Evolutionary conservation across 2,113 vertebrate species (phyloP).

Genomic region (Tricholaema leucomelas): DNA sequence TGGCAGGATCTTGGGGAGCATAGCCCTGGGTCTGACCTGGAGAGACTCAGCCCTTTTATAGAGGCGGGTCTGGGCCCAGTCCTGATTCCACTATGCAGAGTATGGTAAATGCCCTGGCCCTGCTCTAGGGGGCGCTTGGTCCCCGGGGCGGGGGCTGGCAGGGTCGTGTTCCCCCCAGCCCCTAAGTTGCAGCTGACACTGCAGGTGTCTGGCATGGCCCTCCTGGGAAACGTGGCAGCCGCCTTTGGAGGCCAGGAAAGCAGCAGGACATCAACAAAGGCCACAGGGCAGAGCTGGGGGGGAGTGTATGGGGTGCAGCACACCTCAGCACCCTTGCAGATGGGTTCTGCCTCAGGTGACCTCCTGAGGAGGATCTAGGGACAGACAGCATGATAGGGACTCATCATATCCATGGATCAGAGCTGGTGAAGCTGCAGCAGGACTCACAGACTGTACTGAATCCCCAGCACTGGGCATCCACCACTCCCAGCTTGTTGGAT

Average conservation of each 20-base stretch:
- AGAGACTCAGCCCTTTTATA: rapidly evolving
- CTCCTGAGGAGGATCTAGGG: not conserved
- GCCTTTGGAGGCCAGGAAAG: not conserved
- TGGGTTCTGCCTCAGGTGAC: rapidly evolving
- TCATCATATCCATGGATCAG: rapidly evolving
- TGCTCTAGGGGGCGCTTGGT: not conserved
- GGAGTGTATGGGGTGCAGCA: not conserved
- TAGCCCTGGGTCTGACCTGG: not conserved
- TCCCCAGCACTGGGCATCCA: rapidly evolving
- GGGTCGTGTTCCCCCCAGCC: too few relatives aligned
- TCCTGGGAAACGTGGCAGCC: not conserved
- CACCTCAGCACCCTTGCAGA: not conserved
- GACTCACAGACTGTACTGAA: not conserved
- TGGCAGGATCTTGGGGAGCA: not conserved
- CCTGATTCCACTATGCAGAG: not conserved
- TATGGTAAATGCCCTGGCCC: too few relatives aligned
- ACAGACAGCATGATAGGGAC: not conserved
- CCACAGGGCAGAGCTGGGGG: too few relatives aligned
- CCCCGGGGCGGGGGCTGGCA: not conserved
- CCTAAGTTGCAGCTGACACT: not conserved
- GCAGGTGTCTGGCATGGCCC: not conserved
- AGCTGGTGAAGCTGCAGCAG: rapidly evolving
- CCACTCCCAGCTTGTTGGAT: not conserved
- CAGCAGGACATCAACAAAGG: not conserved
- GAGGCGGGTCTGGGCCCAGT: not conserved